Percentiles rank a stretch among this genome's conserved stretches.
Evolutionary conservation across 1,140 invertebrate genomes (phyloP).

Genomic region (Drosophila insularis): DNA sequence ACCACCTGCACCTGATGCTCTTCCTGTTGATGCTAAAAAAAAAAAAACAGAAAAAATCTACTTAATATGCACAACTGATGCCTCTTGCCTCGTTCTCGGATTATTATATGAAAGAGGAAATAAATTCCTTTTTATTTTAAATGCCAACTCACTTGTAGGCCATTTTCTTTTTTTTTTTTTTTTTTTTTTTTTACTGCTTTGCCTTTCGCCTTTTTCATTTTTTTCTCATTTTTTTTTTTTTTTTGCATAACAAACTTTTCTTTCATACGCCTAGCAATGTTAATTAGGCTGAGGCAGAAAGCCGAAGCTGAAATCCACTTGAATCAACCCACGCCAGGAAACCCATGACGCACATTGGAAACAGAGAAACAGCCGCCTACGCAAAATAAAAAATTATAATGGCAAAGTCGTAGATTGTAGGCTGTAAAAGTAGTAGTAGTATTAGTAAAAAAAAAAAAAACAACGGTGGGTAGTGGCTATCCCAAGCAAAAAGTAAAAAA

Average conservation of each 20-base stretch:
- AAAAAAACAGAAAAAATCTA: neutral
- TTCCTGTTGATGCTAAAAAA: neutral
- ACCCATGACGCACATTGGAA: slow-evolving; percentile 1
- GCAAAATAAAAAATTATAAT: neutral
- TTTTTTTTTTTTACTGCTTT: neutral
- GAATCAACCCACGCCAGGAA: slow-evolving; percentile 6
- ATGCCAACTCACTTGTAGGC: slow-evolving; percentile 9
- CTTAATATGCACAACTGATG: slow-evolving; percentile 11
- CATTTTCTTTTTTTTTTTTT: neutral
- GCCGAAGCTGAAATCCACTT: slow-evolving; percentile 4
- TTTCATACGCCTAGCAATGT: slow-evolving; percentile 9
- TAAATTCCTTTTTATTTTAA: slow-evolving; percentile 10
- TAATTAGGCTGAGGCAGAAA: slow-evolving; percentile 4
- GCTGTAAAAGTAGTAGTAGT: no score
- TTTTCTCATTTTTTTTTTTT: neutral
- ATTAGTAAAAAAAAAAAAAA: no score
- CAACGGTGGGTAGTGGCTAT: neutral
- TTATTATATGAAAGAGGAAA: slow-evolving; percentile 2
- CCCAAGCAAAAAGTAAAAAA: neutral
- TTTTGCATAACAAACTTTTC: slow-evolving; percentile 10
- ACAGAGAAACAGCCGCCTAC: neutral
- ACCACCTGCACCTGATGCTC: neutral
- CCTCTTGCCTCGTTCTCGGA: neutral
- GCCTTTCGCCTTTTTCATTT: neutral
- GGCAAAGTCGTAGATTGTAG: neutral